Evolutionary conservation across 2,113 vertebrate genomes (phyloP), one percentile per base, ranked within the genome.

Genomic region (Pyxicephalus adspersus): DNA sequence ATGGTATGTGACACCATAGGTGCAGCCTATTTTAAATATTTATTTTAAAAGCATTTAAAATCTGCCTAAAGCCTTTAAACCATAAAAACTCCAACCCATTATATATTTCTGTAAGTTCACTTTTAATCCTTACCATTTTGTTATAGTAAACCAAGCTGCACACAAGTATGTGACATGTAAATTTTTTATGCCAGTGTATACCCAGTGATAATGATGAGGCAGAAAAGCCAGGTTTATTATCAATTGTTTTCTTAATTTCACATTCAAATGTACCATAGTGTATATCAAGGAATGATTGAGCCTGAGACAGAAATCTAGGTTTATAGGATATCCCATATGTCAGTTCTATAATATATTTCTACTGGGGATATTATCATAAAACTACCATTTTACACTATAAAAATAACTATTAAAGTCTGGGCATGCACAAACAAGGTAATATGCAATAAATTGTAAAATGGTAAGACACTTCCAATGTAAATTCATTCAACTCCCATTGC

Each of bases 371-470:
- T 84, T 85, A 90, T 86, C 87, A 90, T 91, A 94, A 94, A 82
- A 92, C 88, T 84, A 90, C 89, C 90, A 90, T 92, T 92, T 93
- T 91, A 89, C 89, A 86, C 91, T 88, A 90, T 92, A 92, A 92
- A 94, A 89, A 88, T 86, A 88, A 86, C 85, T 88, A 89, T 92
- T 92, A 91, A 91, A 90, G 90, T 84, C 85, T 87, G 93, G 91
- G 89, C 92, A 91, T 88, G 88, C 90, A 93, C 90, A 94, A 93
- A 94, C 90, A 93, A 93, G 90, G 90, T 92, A 93, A 93, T 93
- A 91, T 89, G 87, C 89, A 91, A 91, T 94, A 94, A 92, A 93
- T 94, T 92, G 89, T 87, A 85, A 89, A 91, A 91, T 85, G 86
- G 87, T 89, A 90, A 90, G 91, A 91, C 91, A 85, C 88, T 87